phyloP scores from a whole-genome alignment of 2,113 vertebrate species.

The Pagrus major region DNA sequence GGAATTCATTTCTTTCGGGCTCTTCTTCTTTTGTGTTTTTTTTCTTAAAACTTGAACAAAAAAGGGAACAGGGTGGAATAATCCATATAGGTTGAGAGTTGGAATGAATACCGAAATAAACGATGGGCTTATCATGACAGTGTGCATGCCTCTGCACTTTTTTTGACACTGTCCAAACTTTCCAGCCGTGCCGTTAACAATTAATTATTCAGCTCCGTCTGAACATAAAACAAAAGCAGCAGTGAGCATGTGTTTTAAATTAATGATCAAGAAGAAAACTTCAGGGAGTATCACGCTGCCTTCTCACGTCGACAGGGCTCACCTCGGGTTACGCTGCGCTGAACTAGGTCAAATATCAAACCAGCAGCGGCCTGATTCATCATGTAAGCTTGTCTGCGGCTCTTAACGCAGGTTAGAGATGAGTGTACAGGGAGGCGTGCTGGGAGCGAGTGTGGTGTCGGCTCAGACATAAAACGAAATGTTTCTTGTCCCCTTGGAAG shows the following conservation, averaged over 20 bases:
- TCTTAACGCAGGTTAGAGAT: not conserved
- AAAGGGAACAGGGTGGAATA: not conserved
- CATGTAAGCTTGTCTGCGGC: conserved; percentile 31
- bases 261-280: conserved; percentile 35
- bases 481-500: not conserved
- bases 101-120: not conserved
- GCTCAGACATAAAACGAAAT: conserved; percentile 1
- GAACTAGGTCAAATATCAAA: conserved; percentile 64
- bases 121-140: not conserved
- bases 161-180: not conserved
- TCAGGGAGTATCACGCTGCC: not conserved
- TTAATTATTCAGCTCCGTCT: not conserved
- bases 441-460: not conserved
- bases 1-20: conserved; percentile 10
- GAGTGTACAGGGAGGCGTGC: not conserved
- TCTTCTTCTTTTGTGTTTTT: conserved; percentile 14
- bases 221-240: conserved; percentile 16
- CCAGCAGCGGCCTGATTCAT: conserved; percentile 21
- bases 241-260: conserved; percentile 26
- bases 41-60: conserved; percentile 22
- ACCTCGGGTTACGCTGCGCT: conserved; percentile 34
- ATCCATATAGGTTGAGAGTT: not conserved
- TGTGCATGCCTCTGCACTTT: not conserved
- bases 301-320: conserved; percentile 23
- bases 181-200: not conserved